Evolutionary conservation across 2,888 invertebrate species (phyloP), one percentile per base, ranked within the genome.

Genomic region (Melipona bicolor): DNA sequence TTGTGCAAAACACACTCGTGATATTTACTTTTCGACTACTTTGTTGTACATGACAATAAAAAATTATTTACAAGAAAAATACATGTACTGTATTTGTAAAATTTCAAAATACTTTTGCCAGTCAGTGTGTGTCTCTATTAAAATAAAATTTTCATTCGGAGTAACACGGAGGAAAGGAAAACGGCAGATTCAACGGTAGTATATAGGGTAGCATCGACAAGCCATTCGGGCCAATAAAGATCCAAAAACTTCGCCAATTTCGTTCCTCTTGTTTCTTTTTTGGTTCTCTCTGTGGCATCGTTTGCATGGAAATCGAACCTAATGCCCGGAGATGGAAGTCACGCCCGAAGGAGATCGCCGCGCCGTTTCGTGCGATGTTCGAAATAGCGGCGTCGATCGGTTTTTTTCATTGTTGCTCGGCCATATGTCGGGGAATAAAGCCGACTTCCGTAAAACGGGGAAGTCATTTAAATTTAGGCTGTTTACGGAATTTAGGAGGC

Each of bases 381-480:
- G 79, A 62, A 80, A 74, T 64, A 70, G 80, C 70, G 27, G 71
- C 54, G 83, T 71, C 75, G 83, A 86, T 75, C 70, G 76, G 52
- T 36, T 75, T 81, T 72, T 76, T 84, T 67, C 69, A 74, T 79
- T 69, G 76, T 85, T 74, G 24, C 75, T 65, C 65, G 76, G 76
- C 85, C 87, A 90, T 78, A 83, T 87, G 85, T 81, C 82, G 69
- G 62, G 62, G 69, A 81, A 78, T 79, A 82, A 64, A 68, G 76
- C 61, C 62, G 81, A 81, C 84, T 87, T 88, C 75, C 80, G 80
- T 86, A 85, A 86, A 88, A 87, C 78, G 82, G 83, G 83, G 86
- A 85, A 85, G 84, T 81, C 79, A 90, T 90, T 87, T 86, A 90
- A 87, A 90, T 90, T 83, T 86, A 86, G 87, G 77, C 74, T 84